Percentiles rank a stretch among this genome's conserved stretches.
Evolutionary conservation across 2,113 vertebrate genomes (phyloP).

Genomic region (Copsychus sechellarum): DNA sequence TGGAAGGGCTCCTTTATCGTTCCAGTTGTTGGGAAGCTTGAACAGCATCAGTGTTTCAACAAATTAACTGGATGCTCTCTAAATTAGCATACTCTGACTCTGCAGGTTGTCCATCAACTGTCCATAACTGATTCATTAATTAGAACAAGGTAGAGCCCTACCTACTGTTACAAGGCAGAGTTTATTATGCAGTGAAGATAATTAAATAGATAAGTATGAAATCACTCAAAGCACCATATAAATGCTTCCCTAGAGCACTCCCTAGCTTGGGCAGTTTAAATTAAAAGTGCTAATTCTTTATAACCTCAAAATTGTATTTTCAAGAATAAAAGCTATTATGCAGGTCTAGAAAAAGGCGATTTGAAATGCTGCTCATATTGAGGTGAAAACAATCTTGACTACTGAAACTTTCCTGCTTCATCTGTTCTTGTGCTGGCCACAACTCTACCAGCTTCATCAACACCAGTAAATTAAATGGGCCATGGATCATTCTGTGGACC

Average conservation of each 20-base stretch:
- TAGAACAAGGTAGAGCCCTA: conserved; percentile 50
- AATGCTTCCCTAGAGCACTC: conserved; percentile 17
- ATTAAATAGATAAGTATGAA: conserved; percentile 59
- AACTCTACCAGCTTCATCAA: background rate
- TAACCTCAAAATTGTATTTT: background rate
- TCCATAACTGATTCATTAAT: conserved; percentile 55
- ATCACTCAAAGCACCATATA: conserved; percentile 13
- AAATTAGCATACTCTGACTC: conserved; percentile 48
- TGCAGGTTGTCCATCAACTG: conserved; percentile 59
- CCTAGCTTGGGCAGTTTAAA: background rate
- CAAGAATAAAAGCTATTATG: background rate
- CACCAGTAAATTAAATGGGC: background rate
- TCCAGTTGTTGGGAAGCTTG: background rate
- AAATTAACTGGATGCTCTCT: conserved; percentile 23
- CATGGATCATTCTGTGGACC: background rate
- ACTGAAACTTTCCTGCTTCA: background rate
- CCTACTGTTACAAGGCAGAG: conserved; percentile 27
- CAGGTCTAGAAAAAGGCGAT: background rate
- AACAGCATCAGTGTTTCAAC: background rate
- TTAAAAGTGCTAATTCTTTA: background rate
- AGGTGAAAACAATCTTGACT: background rate
- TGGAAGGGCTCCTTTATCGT: background rate
- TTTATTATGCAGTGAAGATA: conserved; percentile 49
- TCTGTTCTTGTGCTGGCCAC: background rate
- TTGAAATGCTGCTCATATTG: background rate